Conservation (phyloP, 2,797 vertebrate species). For the Numenius phaeopus region DNA sequence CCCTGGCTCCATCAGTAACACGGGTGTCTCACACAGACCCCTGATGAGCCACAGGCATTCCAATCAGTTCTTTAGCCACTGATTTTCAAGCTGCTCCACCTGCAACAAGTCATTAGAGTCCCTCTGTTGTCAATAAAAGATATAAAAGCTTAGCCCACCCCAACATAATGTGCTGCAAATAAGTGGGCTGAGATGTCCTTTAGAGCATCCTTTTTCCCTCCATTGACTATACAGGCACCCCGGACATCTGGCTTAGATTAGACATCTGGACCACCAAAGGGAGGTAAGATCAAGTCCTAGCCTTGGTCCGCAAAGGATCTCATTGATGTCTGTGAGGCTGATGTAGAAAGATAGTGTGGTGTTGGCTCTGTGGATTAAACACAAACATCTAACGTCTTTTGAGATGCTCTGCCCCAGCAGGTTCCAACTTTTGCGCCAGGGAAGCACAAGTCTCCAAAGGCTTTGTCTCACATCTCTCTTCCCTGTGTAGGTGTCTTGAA, state of each 20-base stretch:
- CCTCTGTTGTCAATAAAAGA: not conserved
- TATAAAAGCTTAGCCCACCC: not conserved
- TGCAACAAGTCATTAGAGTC: not conserved
- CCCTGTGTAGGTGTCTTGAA: not conserved
- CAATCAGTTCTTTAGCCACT: not conserved
- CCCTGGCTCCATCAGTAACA: too few species aligned
- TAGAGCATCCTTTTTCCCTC: not conserved
- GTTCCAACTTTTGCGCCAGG: not conserved
- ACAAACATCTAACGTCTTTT: not conserved
- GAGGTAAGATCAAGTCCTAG: not conserved
- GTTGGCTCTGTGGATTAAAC: not conserved
- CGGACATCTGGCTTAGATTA: not conserved
- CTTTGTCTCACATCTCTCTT: not conserved
- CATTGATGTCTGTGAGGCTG: not conserved
- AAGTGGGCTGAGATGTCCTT: not conserved
- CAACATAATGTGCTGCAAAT: not conserved
- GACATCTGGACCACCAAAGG: not conserved
- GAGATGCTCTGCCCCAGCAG: not conserved
- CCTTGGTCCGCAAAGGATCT: not conserved
- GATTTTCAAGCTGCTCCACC: not conserved
- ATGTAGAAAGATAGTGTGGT: fast-evolving
- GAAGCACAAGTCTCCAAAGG: not conserved
- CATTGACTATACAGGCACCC: not conserved
- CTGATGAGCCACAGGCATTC: not conserved
- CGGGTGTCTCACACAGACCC: not conserved